Conservation (phyloP, 2,888 invertebrate genomes). For the Drosophila monieri region DNA sequence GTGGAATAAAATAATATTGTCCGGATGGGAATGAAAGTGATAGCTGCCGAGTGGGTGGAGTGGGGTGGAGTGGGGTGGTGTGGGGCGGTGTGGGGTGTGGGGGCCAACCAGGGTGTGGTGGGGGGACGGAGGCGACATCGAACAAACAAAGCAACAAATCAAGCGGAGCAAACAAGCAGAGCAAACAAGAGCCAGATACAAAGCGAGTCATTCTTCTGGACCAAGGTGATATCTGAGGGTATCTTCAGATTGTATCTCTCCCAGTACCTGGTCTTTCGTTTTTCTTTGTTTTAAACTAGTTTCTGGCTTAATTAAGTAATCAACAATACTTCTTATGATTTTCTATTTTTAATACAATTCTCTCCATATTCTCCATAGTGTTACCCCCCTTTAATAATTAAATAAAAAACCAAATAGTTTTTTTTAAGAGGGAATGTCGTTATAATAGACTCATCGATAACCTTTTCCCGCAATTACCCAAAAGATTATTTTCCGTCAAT, state of each 20-base stretch:
- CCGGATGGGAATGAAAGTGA: not conserved
- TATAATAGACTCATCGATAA: constrained; percentile 1
- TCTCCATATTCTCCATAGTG: too few species aligned
- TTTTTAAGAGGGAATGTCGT: not conserved
- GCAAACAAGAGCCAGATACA: constrained; percentile 1
- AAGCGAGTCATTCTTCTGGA: not conserved
- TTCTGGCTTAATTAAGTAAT: not conserved
- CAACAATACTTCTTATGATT: too few species aligned
- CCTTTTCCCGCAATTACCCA: constrained; percentile 3
- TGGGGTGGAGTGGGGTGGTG: not conserved
- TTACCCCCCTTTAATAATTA: too few species aligned
- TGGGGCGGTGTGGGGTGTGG: not conserved
- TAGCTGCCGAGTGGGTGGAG: not conserved
- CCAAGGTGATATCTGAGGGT: constrained; percentile 6
- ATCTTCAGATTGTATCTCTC: not conserved
- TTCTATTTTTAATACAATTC: too few species aligned
- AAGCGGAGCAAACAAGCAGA: constrained; percentile 11
- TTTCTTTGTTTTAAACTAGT: not conserved
- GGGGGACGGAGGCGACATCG: not conserved
- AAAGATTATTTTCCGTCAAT: constrained; percentile 12
- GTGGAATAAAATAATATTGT: not conserved
- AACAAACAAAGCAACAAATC: constrained; percentile 4
- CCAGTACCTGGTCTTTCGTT: not conserved
- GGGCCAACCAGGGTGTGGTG: too few species aligned
- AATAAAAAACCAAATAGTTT: not conserved